A percentile compares a stretch with the other conserved stretches of the same genome.
Evolutionary conservation across 2,113 vertebrate genomes (phyloP).

Genomic region (Prionailurus viverrinus): DNA sequence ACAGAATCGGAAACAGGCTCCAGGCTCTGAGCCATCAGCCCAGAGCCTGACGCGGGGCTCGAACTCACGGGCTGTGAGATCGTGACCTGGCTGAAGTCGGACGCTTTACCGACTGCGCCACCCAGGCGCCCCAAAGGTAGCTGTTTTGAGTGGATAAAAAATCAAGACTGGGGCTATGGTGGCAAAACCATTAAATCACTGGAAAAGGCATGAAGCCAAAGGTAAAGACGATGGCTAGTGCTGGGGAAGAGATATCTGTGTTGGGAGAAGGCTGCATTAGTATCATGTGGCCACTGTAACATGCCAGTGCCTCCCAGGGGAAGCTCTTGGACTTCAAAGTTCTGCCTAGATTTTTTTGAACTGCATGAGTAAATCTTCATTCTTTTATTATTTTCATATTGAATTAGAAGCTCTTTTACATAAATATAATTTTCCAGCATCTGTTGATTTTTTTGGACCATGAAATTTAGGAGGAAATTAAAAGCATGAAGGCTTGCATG

Average conservation of each 20-base stretch:
- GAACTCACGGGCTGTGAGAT: too few species aligned
- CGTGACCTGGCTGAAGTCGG: too few species aligned
- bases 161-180: neutral
- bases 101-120: too few species aligned
- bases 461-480: conserved; percentile 82
- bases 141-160: conserved; percentile 42
- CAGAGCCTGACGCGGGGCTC: too few species aligned
- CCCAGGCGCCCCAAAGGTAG: too few species aligned
- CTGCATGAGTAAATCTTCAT: conserved; percentile 41
- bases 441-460: conserved; percentile 80
- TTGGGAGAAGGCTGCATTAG: accelerated
- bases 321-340: conserved; percentile 55
- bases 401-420: conserved; percentile 80
- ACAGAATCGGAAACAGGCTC: too few species aligned
- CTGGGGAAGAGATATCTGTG: neutral
- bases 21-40: too few species aligned
- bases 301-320: neutral
- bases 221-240: neutral
- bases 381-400: conserved; percentile 79
- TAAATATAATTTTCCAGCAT: conserved; percentile 81
- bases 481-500: conserved; percentile 74
- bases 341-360: conserved; percentile 59
- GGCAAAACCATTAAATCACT: neutral
- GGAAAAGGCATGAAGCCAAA: neutral
- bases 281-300: neutral